Evolutionary conservation across 2,797 vertebrate species (phyloP), one percentile per base, ranked within the genome.

Genomic region (Eptatretus atami): DNA sequence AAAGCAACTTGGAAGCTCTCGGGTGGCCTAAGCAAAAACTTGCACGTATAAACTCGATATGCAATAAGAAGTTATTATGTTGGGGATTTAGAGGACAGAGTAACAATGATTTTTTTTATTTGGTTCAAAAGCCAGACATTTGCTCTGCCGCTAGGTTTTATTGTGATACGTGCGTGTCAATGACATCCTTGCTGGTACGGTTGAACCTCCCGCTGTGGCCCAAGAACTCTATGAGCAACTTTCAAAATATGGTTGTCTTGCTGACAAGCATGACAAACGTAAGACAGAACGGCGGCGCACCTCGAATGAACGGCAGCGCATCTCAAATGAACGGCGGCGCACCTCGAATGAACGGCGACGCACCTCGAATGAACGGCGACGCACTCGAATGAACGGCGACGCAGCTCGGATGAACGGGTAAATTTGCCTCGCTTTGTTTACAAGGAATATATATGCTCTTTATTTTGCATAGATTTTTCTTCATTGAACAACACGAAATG

Each of bases 111-210:
- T 5, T 44, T n/a, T 44, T 44, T 44, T 44, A 44, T 44, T 8
- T 1, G 31, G 31, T 44, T 44, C 31, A 44, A 44, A 44, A 44
- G 31, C n/a, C 4, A 44, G 31, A 53, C 25, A 13, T 53, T 31
- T 65, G 24, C 67, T 66, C 31, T 52, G 66, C 15, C 66, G 53
- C 25, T 64, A 98, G 88, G 69, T 98, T 93, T 75, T 98, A 95
- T 66, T 74, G 74, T 13, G 79, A 73, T 63, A 84, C 90, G 79
- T 95, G 67, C 79, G 86, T 1, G 88, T 88, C 1, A 83, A 78
- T 9, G 75, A 78, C 63, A 90, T 98, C 69, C 73, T 98, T 65
- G 83, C 82, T 64, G 88, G 90, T 13, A 82, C 84, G 0, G 75
- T 83, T 25, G 78, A 81, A 1, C 82, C 77, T 2, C 84, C 88